Base-by-base conservation (phyloP, 2,113 vertebrate species). In the Plestiodon gilberti region DNA sequence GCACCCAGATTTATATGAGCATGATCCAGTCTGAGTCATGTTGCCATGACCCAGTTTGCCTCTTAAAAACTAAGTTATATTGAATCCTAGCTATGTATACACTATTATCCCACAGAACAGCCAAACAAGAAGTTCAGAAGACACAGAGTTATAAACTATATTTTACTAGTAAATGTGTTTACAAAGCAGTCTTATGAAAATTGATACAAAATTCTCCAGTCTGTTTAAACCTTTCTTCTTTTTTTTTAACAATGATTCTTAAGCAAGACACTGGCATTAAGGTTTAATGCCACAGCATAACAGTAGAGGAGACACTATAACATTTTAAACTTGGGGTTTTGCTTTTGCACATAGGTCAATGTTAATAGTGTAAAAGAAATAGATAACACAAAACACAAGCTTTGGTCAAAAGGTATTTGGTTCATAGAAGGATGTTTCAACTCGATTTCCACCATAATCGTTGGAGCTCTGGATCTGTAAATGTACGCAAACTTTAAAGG, bases 161-260 rank as follows among this genome's bases (percentile, higher is more conserved):
- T 82, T 94, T 95, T 93, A 94, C 92, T 95, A 15, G 23, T 38
- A 81, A 69, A 40, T n/a, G 87, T 8, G 85, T 90, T 83, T 9
- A 59, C 1, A 74, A 81, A 73, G 57, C 18, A n/a, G 30, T 67
- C n/a, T 55, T 75, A 87, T 75, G 30, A 1, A 80, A 89, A 85
- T 15, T n/a, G 77, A 91, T 30, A 92, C 65, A 79, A 89, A 86
- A 87, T 35, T 69, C 25, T 61, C 84, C 18, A 0, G 2, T 17
- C 67, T 25, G 13, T 76, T 43, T 43, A 11, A 67, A 38, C 17
- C 40, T 52, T 84, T 75, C n/a, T n/a, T n/a, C n/a, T n/a, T n/a
- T n/a, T n/a, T 48, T 48, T 81, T 74, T 84, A 64, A n/a, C 82
- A 87, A 71, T 8, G 20, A 80, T 35, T 69, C 8, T 48, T 28